A percentile compares a stretch with the other conserved stretches of the same genome.
phyloP scores from a whole-genome alignment of 2,797 vertebrate genomes.

The Protosalanx chinensis region DNA sequence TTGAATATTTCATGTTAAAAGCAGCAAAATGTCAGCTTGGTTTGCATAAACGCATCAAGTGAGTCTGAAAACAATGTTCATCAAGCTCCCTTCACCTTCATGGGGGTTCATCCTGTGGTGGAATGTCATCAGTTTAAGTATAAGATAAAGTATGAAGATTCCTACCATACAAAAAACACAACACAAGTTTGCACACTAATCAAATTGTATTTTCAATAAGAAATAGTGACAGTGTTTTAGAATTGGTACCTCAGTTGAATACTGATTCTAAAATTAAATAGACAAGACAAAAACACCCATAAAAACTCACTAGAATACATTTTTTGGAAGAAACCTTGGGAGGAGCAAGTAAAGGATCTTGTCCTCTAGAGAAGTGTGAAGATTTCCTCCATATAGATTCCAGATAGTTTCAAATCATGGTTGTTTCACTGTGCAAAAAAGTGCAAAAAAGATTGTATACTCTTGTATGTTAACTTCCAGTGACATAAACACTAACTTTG shows the following conservation, averaged over 20 bases:
- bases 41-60: constrained; percentile 42
- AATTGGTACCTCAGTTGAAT: constrained; percentile 5
- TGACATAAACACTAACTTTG: no score
- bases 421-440: no score
- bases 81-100: constrained; percentile 39
- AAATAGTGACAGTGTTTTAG: no score
- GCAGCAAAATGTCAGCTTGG: constrained; percentile 26
- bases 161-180: background rate
- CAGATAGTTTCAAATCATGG: background rate
- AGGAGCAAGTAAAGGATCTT: no score
- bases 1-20: constrained; percentile 52
- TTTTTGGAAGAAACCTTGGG: no score
- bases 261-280: background rate
- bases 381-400: no score
- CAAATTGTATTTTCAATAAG: no score
- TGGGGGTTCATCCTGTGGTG: constrained; percentile 5
- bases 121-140: constrained; percentile 19
- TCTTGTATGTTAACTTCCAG: no score
- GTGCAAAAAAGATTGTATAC: no score
- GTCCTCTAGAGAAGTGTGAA: constrained; percentile 2
- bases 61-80: constrained; percentile 48
- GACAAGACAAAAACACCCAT: no score
- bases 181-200: no score
- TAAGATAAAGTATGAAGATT: background rate
- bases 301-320: no score